phyloP scores from a whole-genome alignment of 2,888 invertebrate genomes.

The Platycnemis pennipes region DNA sequence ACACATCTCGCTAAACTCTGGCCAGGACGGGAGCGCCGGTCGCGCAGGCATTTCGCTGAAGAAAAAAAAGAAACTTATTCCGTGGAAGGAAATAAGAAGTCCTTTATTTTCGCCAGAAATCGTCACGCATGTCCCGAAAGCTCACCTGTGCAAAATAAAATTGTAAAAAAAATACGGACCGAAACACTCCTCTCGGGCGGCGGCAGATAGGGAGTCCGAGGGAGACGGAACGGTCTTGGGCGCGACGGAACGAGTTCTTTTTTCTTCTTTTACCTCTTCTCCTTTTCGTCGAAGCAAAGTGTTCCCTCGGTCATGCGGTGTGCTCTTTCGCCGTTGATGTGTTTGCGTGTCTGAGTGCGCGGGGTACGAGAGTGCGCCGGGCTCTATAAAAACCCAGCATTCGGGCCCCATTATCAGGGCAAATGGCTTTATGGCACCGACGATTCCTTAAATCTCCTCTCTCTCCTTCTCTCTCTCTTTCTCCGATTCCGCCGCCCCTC shows the following conservation, averaged over 20 bases:
- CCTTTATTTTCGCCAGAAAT: neutral
- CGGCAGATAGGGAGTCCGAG: neutral
- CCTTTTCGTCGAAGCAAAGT: neutral
- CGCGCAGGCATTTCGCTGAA: neutral
- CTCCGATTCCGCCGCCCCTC: neutral
- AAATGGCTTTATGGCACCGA: constrained; percentile 63
- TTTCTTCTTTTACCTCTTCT: neutral
- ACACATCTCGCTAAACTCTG: neutral
- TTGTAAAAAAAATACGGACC: neutral
- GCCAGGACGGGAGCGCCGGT: neutral
- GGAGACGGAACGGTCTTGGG: neutral
- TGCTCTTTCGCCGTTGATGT: neutral
- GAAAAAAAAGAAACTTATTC: neutral
- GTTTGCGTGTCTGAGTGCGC: neutral
- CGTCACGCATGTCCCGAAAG: constrained; percentile 20
- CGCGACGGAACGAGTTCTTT: neutral
- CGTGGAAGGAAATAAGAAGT: neutral
- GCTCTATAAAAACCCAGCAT: constrained; percentile 48
- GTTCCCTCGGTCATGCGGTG: constrained; percentile 14
- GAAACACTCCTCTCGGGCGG: neutral
- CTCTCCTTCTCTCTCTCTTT: too few species aligned
- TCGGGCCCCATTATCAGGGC: constrained; percentile 58
- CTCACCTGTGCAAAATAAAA: neutral
- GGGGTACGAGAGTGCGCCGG: neutral
- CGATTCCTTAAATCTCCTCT: constrained; percentile 46